A percentile compares a stretch with the other conserved stretches of the same genome.
Conservation (phyloP, 2,113 vertebrate genomes). For the Neogale vison region DNA sequence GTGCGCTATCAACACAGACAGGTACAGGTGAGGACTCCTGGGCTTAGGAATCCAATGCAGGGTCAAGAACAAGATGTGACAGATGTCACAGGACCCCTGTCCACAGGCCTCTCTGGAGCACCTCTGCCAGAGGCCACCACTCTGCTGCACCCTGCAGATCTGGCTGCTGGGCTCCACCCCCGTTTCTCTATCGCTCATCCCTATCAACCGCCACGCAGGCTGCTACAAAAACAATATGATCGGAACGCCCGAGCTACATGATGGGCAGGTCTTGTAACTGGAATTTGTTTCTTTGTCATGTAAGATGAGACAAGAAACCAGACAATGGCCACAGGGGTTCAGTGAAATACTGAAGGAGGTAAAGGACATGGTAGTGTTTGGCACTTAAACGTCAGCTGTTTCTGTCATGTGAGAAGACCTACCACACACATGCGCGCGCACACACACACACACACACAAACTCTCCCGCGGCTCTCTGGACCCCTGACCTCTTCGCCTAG, state of each 20-base stretch:
- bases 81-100: neutral
- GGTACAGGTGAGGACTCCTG: neutral
- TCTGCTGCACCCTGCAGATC: neutral
- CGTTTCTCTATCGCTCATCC: neutral
- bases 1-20: neutral
- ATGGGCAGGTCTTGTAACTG: neutral
- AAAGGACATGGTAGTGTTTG: neutral
- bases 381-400: neutral
- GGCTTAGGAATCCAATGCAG: neutral
- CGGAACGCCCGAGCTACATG: neutral
- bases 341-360: neutral
- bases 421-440: accelerated
- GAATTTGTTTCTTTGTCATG: constrained; percentile 6
- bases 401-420: neutral
- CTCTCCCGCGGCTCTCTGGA: neutral
- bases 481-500: constrained; percentile 91
- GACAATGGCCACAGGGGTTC: neutral
- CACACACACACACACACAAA: neutral
- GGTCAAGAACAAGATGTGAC: neutral
- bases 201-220: neutral
- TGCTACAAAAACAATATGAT: neutral
- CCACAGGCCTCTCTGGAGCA: neutral
- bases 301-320: neutral
- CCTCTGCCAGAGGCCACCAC: neutral
- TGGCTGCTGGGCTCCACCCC: neutral